Conservation (phyloP, 2,888 invertebrate species). For the Mechanitis messenoides region DNA sequence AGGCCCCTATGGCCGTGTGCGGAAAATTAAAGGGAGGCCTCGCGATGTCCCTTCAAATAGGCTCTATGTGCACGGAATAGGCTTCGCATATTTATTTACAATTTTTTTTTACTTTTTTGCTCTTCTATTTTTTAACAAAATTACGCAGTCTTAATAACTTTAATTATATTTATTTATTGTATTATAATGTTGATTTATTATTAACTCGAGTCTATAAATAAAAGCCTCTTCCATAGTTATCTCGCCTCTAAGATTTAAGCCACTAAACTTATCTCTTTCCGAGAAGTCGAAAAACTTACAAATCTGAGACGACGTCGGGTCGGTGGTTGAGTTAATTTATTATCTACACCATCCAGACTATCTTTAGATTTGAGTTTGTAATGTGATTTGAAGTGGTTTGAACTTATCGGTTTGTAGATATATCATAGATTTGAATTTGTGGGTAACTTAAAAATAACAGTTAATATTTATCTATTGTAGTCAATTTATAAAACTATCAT, state of each 20-base stretch:
- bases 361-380: conserved; percentile 26
- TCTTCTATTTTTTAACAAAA: not conserved
- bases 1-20: conserved; percentile 49
- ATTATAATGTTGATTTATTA: too few relatives aligned
- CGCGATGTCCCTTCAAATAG: conserved; percentile 33
- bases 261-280: conserved; percentile 26
- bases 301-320: conserved; percentile 33
- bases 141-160: not conserved
- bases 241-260: conserved; percentile 14
- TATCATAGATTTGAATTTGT: too few relatives aligned
- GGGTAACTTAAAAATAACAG: too few relatives aligned
- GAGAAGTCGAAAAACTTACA: conserved; percentile 59
- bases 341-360: conserved; percentile 41
- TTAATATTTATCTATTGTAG: too few relatives aligned
- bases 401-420: too few relatives aligned
- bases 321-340: conserved; percentile 54
- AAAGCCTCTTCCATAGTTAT: conserved; percentile 32
- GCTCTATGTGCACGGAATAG: conserved; percentile 9
- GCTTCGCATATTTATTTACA: not conserved
- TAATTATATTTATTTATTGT: not conserved
- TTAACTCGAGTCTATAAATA: not conserved
- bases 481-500: too few relatives aligned
- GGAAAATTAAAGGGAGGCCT: conserved; percentile 38
- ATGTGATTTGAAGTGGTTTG: conserved; percentile 1
- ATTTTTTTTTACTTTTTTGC: not conserved